Evolutionary conservation across 2,113 vertebrate genomes (phyloP), one percentile per base, ranked within the genome.

Genomic region (Boulengeromyrus knoepffleri): DNA sequence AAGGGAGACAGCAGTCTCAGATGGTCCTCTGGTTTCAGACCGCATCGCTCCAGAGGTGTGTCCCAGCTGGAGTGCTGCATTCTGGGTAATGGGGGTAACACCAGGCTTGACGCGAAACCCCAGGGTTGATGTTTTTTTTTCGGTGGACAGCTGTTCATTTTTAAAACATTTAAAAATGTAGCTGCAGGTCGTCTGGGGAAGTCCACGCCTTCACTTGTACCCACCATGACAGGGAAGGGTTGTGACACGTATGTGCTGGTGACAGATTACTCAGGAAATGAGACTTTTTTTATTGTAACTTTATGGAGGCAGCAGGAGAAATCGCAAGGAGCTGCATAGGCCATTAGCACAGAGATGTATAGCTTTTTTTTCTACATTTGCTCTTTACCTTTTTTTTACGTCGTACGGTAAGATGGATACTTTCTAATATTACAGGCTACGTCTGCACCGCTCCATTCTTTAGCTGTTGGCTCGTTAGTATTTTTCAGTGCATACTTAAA

Each of bases 1-100:
- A 91, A 93, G 90, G 90, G 92, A 93, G 94, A 91, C 89, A 1
- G 88, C 46, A 88, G 90, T 85, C 39, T 77, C 36, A 46, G 87
- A 24, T 13, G 87, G 53, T 5, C 39, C 31, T 42, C 39, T 39
- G 52, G n/a, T 88, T 62, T 53, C 53, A 21, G 52, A 50, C 19
- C 8, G 4, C 42, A 6, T 58, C 10, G 12, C 56, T 24, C 56
- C 56, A 36, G 39, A 21, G 21, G 87, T 62, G 53, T 31, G 53
- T 66, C 52, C 87, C 21, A 7, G 36, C 19, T 66, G 17, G 52
- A 42, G 31, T 8, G 27, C 3, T 88, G 87, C 87, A 88, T 88
- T 88, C 53, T 88, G 87, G 88, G 88, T 50, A 89, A 21, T 3
- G 10, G 31, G 85, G 27, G 50, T 31, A 39, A 36, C 50, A 36